Evolutionary conservation across 2,888 invertebrate species (phyloP), one percentile per base, ranked within the genome.

Genomic region (Drosophila anomelani): DNA sequence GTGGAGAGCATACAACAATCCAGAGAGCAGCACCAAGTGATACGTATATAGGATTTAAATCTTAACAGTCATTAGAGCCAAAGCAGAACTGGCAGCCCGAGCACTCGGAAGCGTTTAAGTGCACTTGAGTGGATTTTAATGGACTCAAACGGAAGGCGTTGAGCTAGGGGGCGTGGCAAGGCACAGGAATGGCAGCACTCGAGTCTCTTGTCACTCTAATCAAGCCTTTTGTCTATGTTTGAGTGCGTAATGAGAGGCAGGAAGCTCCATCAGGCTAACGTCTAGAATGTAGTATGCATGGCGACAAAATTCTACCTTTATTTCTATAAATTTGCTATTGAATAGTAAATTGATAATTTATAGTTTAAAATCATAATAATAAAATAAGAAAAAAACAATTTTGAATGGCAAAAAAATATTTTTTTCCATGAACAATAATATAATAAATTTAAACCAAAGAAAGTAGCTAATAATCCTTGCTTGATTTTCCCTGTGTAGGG

Each of bases 41-140:
- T 36, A 29, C 46, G 47, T 41, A 53, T 38, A 23, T 55, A 47
- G 57, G 53, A 74, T 74, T 73, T 74, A 73, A 57, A 64, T 74
- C 72, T 66, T 74, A 75, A 54, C 75, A 54, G 73, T 66, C 73
- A 73, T 73, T 73, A 73, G 67, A 36, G 43, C 12, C 17, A 41
- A 12, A 46, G 44, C 55, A 41, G 66, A 71, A 71, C 64, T 58
- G 76, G 43, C 60, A 72, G 72, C 57, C 64, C 32, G 76, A 84
- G 79, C 75, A 81, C 89, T 89, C 85, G 89, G 89, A 88, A 89
- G 76, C 85, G 69, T 89, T 88, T 85, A 85, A 87, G 87, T 87
- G 81, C 89, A 85, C 87, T 85, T 85, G 85, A 85, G 89, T 87
- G 85, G 80, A 85, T 85, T 88, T 88, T 85, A 85, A 85, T 85